phyloP scores from a whole-genome alignment of 1,140 invertebrate species.

The Sycobia sp. region DNA sequence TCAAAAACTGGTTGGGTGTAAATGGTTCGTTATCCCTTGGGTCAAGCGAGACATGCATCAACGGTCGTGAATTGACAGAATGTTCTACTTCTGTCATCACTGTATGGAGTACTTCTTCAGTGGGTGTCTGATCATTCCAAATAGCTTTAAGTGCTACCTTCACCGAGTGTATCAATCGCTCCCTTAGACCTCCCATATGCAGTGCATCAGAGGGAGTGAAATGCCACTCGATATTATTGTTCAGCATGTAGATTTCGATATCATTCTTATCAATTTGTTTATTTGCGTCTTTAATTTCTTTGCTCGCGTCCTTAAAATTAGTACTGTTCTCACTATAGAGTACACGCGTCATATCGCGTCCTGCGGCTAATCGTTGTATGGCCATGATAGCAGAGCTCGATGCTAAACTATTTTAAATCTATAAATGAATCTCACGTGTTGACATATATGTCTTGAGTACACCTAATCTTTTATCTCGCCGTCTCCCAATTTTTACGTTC shows the following conservation, averaged over 20 bases:
- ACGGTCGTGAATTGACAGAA: no score
- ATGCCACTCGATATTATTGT: no score
- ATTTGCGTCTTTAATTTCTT: background rate
- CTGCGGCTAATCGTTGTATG: no score
- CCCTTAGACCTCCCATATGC: no score
- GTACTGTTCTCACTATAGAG: no score
- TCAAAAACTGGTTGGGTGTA: constrained; percentile 46
- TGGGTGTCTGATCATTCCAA: background rate
- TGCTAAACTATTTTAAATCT: constrained; percentile 45
- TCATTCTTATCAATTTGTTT: background rate
- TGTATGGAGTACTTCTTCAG: constrained; percentile 17
- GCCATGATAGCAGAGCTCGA: no score
- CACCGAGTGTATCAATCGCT: no score
- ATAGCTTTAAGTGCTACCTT: background rate
- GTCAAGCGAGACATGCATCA: no score
- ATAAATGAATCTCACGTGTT: constrained; percentile 57
- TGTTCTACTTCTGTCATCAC: background rate
- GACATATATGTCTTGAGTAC: constrained; percentile 52
- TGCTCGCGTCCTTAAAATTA: no score
- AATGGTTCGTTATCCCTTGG: constrained; percentile 28
- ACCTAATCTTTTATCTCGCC: constrained; percentile 52
- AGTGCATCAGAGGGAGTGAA: background rate
- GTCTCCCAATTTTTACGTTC: no score
- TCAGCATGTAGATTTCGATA: background rate
- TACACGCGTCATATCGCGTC: no score